phyloP scores from a whole-genome alignment of 2,113 vertebrate genomes.

The Nansenia antarctica region DNA sequence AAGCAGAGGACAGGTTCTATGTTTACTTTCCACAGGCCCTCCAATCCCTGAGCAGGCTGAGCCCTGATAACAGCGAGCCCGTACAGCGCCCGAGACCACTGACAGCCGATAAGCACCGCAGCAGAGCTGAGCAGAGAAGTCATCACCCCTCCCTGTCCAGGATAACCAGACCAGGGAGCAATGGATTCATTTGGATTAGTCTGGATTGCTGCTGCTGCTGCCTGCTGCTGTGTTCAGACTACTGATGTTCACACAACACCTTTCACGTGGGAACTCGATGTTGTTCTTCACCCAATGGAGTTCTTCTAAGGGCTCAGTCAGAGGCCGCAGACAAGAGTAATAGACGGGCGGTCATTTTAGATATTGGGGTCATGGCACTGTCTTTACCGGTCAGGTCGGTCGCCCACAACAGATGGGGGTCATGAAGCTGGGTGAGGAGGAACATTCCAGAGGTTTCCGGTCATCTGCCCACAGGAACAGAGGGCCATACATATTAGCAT shows the following conservation, averaged over 20 bases:
- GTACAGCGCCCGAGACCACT: conserved; percentile 65
- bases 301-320: conserved; percentile 49
- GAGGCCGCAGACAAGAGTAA: conserved; percentile 43
- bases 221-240: conserved; percentile 65
- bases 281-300: conserved; percentile 49
- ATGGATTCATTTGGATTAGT: conserved; percentile 80
- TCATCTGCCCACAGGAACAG: conserved; percentile 13
- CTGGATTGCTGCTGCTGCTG: conserved; percentile 60
- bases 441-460: conserved; percentile 23
- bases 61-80: conserved; percentile 72
- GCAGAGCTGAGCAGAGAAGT: conserved; percentile 63
- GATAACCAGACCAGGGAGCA: conserved; percentile 67
- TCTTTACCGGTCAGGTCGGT: conserved; percentile 40
- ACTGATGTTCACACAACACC: conserved; percentile 60
- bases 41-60: conserved; percentile 71
- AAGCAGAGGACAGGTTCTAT: conserved; percentile 75
- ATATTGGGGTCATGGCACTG: too few relatives aligned
- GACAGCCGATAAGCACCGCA: conserved; percentile 74
- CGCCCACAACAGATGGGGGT: conserved; percentile 18
- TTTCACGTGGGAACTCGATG: conserved; percentile 55
- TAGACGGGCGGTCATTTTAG: conserved; percentile 58
- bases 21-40: conserved; percentile 72
- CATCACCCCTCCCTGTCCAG: conserved; percentile 66
- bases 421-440: not conserved
- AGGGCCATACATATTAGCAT: not conserved